Evolutionary conservation across 2,797 vertebrate genomes (phyloP), one percentile per base, ranked within the genome.

Genomic region (Cyclopterus lumpus): DNA sequence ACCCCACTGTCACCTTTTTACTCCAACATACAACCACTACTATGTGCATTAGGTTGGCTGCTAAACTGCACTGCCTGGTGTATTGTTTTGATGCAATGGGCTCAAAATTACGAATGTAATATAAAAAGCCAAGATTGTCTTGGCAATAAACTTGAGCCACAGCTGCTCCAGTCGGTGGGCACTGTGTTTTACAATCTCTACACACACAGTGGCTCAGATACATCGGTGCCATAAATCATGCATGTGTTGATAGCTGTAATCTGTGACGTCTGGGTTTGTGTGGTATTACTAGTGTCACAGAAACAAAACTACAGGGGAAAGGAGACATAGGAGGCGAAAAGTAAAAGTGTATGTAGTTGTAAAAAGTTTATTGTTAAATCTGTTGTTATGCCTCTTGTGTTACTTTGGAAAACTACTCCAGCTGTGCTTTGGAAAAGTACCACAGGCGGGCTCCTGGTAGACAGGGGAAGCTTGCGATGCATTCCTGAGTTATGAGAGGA

Each of bases 341-440:
- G 30, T 22, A 46, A 64, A 62, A 59, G n/a, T 20, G 4, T 16
- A 1, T 32, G 16, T 5, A 10, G 49, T 3, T 2, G 28, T 28
- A 59, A 51, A 70, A 76, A 12, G 20, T 28, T 40, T 68, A n/a
- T 60, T 51, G 53, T 57, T 24, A 34, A 53, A 60, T 11, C 3
- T 42, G 46, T 61, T 65, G 24, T 64, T 51, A 12, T 42, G 36
- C 11, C 24, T 59, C 54, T 59, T 44, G 32, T 54, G 2, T 24
- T 77, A 58, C 54, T 79, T 84, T 78, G 83, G 65, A 87, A 87
- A 88, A 84, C 4, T 63, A 73, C 55, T 66, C 22, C 34, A 38
- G 38, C 42, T 51, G 44, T 75, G 28, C 32, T 87, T 88, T 83
- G 92, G 89, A 91, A 92, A 91, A 88, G 61, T 83, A 89, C 84